A percentile compares a stretch with the other conserved stretches of the same genome.
phyloP scores from a whole-genome alignment of 2,113 vertebrate genomes.

The Percina caprodes region DNA sequence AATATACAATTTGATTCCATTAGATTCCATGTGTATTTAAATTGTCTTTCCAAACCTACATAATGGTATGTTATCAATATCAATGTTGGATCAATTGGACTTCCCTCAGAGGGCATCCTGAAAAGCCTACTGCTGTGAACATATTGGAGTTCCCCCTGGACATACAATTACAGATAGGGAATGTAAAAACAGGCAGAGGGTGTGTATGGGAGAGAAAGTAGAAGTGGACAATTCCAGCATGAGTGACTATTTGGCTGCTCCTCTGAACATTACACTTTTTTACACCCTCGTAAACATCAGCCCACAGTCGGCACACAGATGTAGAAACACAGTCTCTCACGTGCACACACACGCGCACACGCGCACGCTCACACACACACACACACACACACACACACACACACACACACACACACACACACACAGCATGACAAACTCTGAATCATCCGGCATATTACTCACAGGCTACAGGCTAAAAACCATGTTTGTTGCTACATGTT shows the following conservation, averaged over 20 bases:
- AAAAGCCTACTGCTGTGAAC: background rate
- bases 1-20: background rate
- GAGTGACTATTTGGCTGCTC: constrained; percentile 44
- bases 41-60: background rate
- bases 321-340: constrained; percentile 8
- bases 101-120: background rate
- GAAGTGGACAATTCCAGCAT: constrained; percentile 38
- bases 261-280: constrained; percentile 40
- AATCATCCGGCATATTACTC: constrained; percentile 69
- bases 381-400: constrained; percentile 15
- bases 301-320: constrained; percentile 18
- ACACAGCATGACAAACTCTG: constrained; percentile 29
- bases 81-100: background rate
- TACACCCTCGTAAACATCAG: constrained; percentile 50
- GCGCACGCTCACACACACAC: constrained; percentile 20
- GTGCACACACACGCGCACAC: constrained; percentile 19
- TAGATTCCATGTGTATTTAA: background rate
- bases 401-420: constrained; percentile 23
- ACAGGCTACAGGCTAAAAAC: constrained; percentile 61
- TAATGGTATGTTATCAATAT: constrained; percentile 19
- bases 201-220: constrained; percentile 27
- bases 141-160: constrained; percentile 45
- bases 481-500: constrained; percentile 73
- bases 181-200: constrained; percentile 3
- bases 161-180: constrained; percentile 24